phyloP scores from a whole-genome alignment of 1,140 invertebrate species.

The Drosophila watanabei region DNA sequence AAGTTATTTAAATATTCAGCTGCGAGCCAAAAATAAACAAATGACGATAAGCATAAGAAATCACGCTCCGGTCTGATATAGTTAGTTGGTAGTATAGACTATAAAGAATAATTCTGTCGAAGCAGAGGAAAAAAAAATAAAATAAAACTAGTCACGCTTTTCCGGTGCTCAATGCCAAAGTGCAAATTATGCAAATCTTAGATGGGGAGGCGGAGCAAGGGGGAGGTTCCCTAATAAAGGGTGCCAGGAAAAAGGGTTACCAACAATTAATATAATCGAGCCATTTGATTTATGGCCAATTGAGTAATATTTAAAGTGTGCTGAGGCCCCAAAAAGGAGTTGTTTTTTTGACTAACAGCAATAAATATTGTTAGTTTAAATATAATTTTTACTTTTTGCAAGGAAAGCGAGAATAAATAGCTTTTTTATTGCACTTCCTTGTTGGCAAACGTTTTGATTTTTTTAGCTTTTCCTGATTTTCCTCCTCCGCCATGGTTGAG shows the following conservation, averaged over 20 bases:
- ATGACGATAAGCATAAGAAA: constrained; percentile 49
- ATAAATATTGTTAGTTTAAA: not conserved
- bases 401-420: not conserved
- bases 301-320: constrained; percentile 15
- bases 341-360: not conserved
- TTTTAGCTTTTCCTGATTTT: constrained; percentile 10
- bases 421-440: constrained; percentile 12
- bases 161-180: constrained; percentile 62
- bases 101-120: constrained; percentile 31
- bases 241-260: constrained; percentile 9
- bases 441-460: not conserved
- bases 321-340: not conserved
- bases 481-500: constrained; percentile 38
- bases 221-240: constrained; percentile 1
- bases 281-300: constrained; percentile 12
- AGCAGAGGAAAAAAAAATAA: constrained; percentile 6
- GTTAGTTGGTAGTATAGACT: constrained; percentile 35
- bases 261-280: constrained; percentile 11
- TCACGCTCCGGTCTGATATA: constrained; percentile 48
- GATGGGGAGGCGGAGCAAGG: constrained; percentile 1
- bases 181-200: constrained; percentile 60
- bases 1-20: constrained; percentile 54
- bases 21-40: constrained; percentile 47
- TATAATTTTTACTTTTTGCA: not conserved
- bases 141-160: constrained; percentile 62